Evolutionary conservation across 2,888 invertebrate genomes (phyloP).

Genomic region (Nebria brevicollis): DNA sequence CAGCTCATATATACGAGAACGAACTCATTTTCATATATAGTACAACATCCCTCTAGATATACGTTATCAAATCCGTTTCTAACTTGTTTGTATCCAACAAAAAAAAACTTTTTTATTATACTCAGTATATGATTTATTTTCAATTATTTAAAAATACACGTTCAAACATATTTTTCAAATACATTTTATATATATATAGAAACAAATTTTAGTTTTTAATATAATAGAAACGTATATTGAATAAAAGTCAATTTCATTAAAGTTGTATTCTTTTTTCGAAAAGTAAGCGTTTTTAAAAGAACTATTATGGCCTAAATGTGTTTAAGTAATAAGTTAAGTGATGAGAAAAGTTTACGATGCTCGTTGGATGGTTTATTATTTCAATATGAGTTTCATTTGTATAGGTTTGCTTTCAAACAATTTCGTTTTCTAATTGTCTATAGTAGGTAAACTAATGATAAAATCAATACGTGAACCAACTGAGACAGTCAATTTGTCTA

Average conservation of each 20-base stretch:
- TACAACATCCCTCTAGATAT: not conserved
- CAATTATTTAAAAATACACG: too few relatives aligned
- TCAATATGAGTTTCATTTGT: not conserved
- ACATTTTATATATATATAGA: too few relatives aligned
- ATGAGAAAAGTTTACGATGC: not conserved
- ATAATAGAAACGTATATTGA: too few relatives aligned
- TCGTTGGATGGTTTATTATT: not conserved
- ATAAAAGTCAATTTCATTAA: too few relatives aligned
- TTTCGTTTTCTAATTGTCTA: conserved; percentile 47
- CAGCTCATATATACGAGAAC: not conserved
- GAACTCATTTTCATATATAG: not conserved
- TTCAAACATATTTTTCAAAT: too few relatives aligned
- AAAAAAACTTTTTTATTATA: not conserved
- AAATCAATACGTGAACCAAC: conserved; percentile 54
- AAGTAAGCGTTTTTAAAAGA: not conserved
- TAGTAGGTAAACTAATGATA: conserved; percentile 55
- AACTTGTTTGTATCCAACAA: conserved; percentile 11
- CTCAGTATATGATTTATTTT: too few relatives aligned
- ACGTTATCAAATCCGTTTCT: not conserved
- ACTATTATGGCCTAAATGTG: not conserved
- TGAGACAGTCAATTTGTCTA: conserved; percentile 56
- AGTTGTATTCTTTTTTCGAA: too few relatives aligned
- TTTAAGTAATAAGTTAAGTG: not conserved
- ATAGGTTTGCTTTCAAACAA: conserved; percentile 14
- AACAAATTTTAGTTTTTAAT: too few relatives aligned